Evolutionary conservation across 2,797 vertebrate genomes (phyloP).

Genomic region (Chaenodraco wilsoni): DNA sequence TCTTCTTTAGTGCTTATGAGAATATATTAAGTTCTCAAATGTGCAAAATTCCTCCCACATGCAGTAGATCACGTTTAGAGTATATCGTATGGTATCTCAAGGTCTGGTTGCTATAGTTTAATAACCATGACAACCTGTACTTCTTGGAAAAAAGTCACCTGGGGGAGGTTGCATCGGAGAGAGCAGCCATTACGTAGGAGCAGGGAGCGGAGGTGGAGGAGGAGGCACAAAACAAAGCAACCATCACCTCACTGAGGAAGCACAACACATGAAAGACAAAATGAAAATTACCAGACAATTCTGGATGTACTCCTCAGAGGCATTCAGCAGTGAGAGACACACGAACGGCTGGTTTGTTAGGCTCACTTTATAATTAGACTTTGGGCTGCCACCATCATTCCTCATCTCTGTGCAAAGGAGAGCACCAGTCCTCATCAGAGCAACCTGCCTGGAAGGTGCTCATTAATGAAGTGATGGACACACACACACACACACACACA

Average conservation of each 20-base stretch:
- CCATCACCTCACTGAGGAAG: constrained; percentile 14
- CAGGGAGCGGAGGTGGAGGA: constrained; percentile 17
- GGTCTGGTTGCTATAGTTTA: constrained; percentile 32
- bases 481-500: constrained; percentile 28
- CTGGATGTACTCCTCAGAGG: constrained; percentile 31
- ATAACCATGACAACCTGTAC: constrained; percentile 61
- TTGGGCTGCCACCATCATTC: constrained; percentile 66
- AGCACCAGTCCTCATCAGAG: constrained; percentile 67
- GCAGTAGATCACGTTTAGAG: constrained; percentile 19
- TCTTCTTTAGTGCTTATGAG: constrained; percentile 19
- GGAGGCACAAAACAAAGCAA: constrained; percentile 25
- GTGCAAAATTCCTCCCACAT: constrained; percentile 36
- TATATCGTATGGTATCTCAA: constrained; percentile 24
- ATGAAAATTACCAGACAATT: constrained; percentile 31
- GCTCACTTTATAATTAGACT: constrained; percentile 70
- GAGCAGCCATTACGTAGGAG: constrained; percentile 36
- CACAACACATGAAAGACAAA: constrained; percentile 35
- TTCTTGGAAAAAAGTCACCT: constrained; percentile 30
- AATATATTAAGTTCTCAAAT: constrained; percentile 26
- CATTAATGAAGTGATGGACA: constrained; percentile 61
- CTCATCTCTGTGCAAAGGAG: constrained; percentile 66
- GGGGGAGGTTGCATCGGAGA: constrained; percentile 13
- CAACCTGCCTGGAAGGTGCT: constrained; percentile 75
- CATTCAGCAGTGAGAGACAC: constrained; percentile 44
- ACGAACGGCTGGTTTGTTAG: constrained; percentile 54